phyloP scores from a whole-genome alignment of 2,888 invertebrate genomes.

The Chorisops tibialis region DNA sequence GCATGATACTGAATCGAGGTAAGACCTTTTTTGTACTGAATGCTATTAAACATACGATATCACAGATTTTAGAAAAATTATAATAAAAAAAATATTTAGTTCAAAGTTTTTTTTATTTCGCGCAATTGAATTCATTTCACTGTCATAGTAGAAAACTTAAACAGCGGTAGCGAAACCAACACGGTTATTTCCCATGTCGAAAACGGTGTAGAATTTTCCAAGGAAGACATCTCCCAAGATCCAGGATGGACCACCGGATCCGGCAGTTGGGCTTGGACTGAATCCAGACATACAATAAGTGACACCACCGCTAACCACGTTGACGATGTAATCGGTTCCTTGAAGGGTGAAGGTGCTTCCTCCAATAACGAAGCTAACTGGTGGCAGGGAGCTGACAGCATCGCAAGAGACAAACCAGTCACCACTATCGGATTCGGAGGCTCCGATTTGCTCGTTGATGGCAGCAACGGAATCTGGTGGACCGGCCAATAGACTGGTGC shows the following conservation, averaged over 20 bases:
- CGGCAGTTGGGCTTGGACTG: conserved; percentile 92
- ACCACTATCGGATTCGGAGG: conserved; percentile 76
- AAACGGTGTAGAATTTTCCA: conserved; percentile 93
- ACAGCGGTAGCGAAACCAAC: conserved; percentile 80
- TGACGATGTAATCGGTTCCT: conserved; percentile 83
- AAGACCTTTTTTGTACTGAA: too few relatives aligned
- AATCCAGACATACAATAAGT: conserved; percentile 79
- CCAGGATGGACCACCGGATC: conserved; percentile 93
- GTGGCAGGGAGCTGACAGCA: conserved; percentile 73
- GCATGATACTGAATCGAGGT: too few relatives aligned
- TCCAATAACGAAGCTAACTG: conserved; percentile 71
- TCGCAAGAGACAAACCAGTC: conserved; percentile 81
- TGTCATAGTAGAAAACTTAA: too few relatives aligned
- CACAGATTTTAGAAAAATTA: too few relatives aligned
- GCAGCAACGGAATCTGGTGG: conserved; percentile 72
- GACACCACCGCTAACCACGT: conserved; percentile 55
- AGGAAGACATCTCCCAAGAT: conserved; percentile 98
- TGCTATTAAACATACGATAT: too few relatives aligned
- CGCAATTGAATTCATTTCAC: too few relatives aligned
- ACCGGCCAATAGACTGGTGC: conserved; percentile 93
- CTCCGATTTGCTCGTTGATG: conserved; percentile 80
- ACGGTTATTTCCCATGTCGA: conserved; percentile 82
- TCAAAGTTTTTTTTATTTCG: too few relatives aligned
- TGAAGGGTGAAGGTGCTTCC: conserved; percentile 73
- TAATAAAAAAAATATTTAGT: too few relatives aligned